phyloP scores from a whole-genome alignment of 2,888 invertebrate genomes.

The Poecilus cupreus region DNA sequence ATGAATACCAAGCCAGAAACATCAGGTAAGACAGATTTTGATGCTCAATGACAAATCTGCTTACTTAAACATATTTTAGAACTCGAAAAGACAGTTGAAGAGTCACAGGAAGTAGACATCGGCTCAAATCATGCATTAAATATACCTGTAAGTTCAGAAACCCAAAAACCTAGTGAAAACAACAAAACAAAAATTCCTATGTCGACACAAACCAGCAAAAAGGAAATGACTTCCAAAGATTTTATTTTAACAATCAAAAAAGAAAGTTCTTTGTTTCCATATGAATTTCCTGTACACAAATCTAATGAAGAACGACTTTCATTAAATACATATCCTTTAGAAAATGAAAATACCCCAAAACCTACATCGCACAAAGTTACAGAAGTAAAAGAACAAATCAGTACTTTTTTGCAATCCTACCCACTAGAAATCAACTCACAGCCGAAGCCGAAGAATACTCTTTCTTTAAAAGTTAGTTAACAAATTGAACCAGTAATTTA shows the following conservation, averaged over 20 bases:
- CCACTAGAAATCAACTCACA: not conserved
- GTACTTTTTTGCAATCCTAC: not conserved
- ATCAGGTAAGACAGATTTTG: no score
- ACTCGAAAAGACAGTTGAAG: no score
- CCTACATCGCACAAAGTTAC: not conserved
- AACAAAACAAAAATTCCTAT: conserved; percentile 2
- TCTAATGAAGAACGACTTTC: not conserved
- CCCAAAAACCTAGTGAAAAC: no score
- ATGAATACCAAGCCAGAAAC: not conserved
- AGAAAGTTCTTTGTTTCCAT: not conserved
- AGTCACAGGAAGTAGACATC: no score
- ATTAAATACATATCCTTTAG: conserved; percentile 6
- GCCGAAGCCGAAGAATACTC: not conserved
- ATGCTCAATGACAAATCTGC: no score
- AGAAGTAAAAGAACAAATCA: not conserved
- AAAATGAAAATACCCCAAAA: not conserved
- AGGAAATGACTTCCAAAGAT: not conserved
- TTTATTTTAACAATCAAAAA: not conserved
- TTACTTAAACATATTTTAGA: no score
- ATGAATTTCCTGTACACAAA: not conserved
- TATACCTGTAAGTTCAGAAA: no score
- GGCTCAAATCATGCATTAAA: not conserved
- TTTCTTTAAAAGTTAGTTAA: conserved; percentile 20
- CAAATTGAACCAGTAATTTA: not conserved
- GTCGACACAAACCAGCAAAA: not conserved